phyloP scores from a whole-genome alignment of 2,113 vertebrate species.

The Jacana jacana region DNA sequence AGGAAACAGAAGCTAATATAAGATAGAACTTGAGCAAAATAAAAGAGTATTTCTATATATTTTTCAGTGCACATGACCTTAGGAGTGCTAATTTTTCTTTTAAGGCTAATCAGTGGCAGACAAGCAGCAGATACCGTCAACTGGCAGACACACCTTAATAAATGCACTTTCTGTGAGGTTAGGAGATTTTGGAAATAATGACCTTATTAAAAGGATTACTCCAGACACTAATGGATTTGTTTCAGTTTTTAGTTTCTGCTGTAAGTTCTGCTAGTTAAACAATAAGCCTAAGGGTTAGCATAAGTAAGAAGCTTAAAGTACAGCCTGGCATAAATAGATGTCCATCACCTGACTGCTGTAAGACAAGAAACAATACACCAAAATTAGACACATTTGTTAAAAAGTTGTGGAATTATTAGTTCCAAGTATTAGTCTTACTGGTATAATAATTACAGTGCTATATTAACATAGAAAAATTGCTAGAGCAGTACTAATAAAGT shows the following conservation, averaged over 20 bases:
- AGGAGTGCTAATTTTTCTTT: background rate
- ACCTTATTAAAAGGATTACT: background rate
- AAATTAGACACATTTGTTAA: background rate
- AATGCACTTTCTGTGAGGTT: background rate
- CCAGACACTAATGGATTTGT: background rate
- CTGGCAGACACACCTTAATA: background rate
- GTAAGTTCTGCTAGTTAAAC: background rate
- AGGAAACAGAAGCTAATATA: background rate
- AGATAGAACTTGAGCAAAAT: background rate
- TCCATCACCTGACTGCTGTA: background rate
- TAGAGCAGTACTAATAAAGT: background rate
- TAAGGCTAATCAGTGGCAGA: background rate
- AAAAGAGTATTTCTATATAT: background rate
- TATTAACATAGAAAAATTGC: background rate
- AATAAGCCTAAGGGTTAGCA: background rate
- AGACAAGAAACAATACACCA: background rate
- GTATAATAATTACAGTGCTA: background rate
- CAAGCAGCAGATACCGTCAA: background rate
- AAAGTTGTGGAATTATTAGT: background rate
- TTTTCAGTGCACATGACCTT: background rate
- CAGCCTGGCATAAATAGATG: background rate
- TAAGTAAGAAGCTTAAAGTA: background rate
- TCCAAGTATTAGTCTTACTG: background rate
- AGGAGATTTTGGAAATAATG: background rate
- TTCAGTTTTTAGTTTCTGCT: background rate